Evolutionary conservation across 2,888 invertebrate species (phyloP), one percentile per base, ranked within the genome.

Genomic region (Girardia tigrina): DNA sequence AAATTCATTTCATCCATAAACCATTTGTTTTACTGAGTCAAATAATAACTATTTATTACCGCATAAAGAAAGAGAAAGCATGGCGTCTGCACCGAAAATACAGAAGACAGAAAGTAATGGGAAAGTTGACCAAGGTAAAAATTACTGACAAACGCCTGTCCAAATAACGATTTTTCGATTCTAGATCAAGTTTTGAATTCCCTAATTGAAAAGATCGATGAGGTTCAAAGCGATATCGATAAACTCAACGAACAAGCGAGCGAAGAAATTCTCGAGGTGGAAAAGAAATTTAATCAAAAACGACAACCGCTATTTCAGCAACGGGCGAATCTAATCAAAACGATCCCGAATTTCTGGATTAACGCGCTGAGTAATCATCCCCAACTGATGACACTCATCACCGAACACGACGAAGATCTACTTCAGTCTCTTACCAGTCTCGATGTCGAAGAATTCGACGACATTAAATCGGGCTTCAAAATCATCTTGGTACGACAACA

Each of bases 381-480:
- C 78, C 90, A 90, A 86, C 88, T 91, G 79, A 89, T 90, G 77
- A 88, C 89, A 76, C 88, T 91, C 80, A 85, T 92, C 78, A 89
- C 89, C 81, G 91, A 91, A 81, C 89, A 90, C 78, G 91, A 91
- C 82, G 91, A 91, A 83, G 90, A 90, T 14, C 76, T 76, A 8
- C 78, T 84, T 78, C 83, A 84, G 78, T 82, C 81, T 77, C 80
- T 84, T 70, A 82, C 81, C 14, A 83, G 82, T 77, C 82, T 85
- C 12, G 90, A 91, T 84, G 90, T 91, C 16, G 90, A 91, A 82
- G 91, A 91, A 82, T 90, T 90, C 81, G 91, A 91, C 80, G 91
- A 92, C 82, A 90, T 91, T 78, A 90, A 90, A 84, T 90, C 90
- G 27, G 91, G 91, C 1, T 92, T 90, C 85, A 82, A 81, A 79